These are phyloP conservation scores for Enchytraeus crypticus DNA, from an alignment of 2,888 invertebrate species.

Conservation along the genomic window DNA sequence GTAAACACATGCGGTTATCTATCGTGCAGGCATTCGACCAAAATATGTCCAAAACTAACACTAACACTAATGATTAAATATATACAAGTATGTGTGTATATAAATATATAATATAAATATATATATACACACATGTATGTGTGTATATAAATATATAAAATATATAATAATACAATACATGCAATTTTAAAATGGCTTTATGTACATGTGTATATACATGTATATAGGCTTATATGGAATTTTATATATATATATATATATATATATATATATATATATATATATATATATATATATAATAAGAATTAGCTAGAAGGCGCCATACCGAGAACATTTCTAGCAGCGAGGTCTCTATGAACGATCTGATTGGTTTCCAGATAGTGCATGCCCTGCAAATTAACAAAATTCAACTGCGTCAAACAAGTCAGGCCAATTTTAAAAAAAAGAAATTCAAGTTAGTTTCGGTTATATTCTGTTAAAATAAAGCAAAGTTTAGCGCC, in stretches of 20 bases:
- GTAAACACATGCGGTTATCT: no score
- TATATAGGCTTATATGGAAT: background rate
- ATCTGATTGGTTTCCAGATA: background rate
- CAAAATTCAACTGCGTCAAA: no score
- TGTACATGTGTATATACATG: background rate
- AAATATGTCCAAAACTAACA: no score
- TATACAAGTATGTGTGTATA: background rate
- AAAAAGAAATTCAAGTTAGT: no score
- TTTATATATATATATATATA: background rate
- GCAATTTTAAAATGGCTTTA: background rate
- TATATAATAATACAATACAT: no score
- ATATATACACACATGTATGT: background rate
- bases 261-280: background rate
- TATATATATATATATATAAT: background rate
- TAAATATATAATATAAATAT: background rate
- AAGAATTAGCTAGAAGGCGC: no score
- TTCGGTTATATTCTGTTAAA: no score
- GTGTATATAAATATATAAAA: background rate
- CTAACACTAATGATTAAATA: background rate
- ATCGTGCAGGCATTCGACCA: no score
- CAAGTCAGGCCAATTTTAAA: no score
- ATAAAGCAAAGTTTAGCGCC: no score
- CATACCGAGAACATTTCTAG: background rate
- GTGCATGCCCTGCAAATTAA: background rate
- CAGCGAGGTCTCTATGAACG: background rate